Evolutionary conservation across 2,113 vertebrate species (phyloP).

Genomic region (Pavo muticus): DNA sequence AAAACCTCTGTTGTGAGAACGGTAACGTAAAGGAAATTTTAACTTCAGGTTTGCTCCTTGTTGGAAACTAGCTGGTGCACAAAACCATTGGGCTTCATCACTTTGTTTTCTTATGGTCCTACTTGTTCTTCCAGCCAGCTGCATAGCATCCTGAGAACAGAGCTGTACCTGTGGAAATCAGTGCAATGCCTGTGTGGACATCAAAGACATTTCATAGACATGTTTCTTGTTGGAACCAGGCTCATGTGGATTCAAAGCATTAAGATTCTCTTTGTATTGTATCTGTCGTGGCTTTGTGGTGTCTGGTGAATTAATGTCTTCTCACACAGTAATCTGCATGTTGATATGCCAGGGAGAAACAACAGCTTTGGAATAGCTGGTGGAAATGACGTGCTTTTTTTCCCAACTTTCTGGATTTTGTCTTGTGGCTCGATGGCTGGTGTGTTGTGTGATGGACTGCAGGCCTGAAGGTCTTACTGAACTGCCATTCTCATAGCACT

Average conservation of each 20-base stretch:
- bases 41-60: background rate
- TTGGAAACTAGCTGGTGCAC: background rate
- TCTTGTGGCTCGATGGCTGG: background rate
- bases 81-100: background rate
- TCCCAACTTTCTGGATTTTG: background rate
- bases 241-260: background rate
- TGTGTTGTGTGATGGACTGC: rapidly evolving
- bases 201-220: background rate
- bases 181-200: background rate
- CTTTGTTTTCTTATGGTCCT: background rate
- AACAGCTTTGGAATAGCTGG: background rate
- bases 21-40: background rate
- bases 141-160: background rate
- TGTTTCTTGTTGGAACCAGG: background rate
- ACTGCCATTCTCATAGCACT: background rate
- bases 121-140: background rate
- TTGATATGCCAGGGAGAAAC: background rate
- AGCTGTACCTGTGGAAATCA: background rate
- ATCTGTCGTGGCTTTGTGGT: background rate
- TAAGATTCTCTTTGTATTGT: background rate
- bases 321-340: background rate
- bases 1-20: background rate
- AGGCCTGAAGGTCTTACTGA: background rate
- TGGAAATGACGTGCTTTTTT: background rate
- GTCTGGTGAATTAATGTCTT: background rate